Evolutionary conservation across 2,888 invertebrate species (phyloP), one percentile per base, ranked within the genome.

Genomic region (Cyclophora albipunctata): DNA sequence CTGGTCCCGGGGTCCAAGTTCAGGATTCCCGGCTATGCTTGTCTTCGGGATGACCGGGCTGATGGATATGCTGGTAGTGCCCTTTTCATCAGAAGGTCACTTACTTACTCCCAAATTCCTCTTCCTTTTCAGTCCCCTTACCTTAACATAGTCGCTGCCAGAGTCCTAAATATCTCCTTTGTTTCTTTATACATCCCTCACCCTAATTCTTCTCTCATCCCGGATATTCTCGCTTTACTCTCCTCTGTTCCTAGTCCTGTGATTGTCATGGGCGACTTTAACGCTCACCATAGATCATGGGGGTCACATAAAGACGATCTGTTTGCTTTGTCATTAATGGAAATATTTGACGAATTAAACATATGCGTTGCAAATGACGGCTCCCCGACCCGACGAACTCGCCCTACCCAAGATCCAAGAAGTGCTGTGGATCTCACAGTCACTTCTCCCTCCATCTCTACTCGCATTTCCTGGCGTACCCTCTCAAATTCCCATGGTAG

Each of bases 381-480:
- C 1, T 58, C 58, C 0, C 57, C 59, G 4, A 61, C 60, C 0
- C 46, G 59, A 3, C 45, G 57, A 41, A 52, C 49, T 0, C 42
- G 35, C 5, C 60, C 55, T 6, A 5, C 34, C 3, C 54, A 58
- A 49, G 53, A 48, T 5, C 51, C 53, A 34, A 52, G 52, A n/a
- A 62, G 63, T 40, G 57, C 55, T 4, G 62, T 63, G 3, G 68
- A 67, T 33, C 40, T 67, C 4, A 43, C 63, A 3, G 20, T 58
- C 2, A 56, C 51, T 34, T 59, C 60, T n/a, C 40, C 52, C 5
- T 40, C 45, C 33, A 34, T 47, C 3, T 20, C 42, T 3, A n/a
- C 48, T 35, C 3, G 34, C 3, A 2, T 49, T 3, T 51, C 50
- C 35, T 55, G 60, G 60, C 33, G 44, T 34, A 40, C 46, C 7